phyloP scores from a whole-genome alignment of 2,888 invertebrate species.

The Hirtodrosophila confusa region DNA sequence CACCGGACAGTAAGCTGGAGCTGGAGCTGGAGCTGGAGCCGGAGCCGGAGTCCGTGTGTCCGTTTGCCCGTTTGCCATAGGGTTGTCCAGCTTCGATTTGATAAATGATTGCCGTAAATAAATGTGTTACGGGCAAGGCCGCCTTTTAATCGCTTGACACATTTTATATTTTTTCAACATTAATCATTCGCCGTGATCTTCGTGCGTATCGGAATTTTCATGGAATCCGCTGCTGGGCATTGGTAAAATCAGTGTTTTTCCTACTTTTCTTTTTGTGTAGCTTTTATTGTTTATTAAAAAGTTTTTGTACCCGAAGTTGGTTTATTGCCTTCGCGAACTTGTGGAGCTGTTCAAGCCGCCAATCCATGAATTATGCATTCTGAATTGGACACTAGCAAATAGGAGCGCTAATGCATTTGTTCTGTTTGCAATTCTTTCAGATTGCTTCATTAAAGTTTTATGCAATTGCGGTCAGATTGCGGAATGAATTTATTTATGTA shows the following conservation, averaged over 20 bases:
- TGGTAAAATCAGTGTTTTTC: background rate
- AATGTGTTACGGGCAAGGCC: slow-evolving; percentile 57
- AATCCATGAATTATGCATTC: slow-evolving; percentile 58
- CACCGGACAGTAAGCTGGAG: slow-evolving; percentile 1
- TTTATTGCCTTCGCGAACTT: slow-evolving; percentile 2
- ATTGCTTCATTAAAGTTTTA: slow-evolving; percentile 53
- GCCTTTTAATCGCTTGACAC: slow-evolving; percentile 74
- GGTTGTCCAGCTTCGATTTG: slow-evolving; percentile 45
- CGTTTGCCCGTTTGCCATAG: too few relatives aligned
- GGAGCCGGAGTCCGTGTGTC: slow-evolving; percentile 19
- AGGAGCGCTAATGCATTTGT: slow-evolving; percentile 45
- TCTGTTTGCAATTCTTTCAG: slow-evolving; percentile 49
- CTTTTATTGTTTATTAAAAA: slow-evolving; percentile 56
- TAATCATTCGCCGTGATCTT: slow-evolving; percentile 69
- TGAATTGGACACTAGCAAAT: slow-evolving; percentile 27
- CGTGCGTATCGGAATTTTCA: slow-evolving; percentile 26
- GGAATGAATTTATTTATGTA: slow-evolving; percentile 40
- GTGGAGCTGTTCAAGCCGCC: background rate
- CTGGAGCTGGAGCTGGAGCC: background rate
- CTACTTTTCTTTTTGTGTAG: slow-evolving; percentile 3
- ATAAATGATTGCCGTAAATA: slow-evolving; percentile 73
- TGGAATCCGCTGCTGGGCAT: too few relatives aligned
- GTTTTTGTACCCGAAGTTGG: slow-evolving; percentile 31
- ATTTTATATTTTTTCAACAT: slow-evolving; percentile 68
- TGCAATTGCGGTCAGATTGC: slow-evolving; percentile 50